Evolutionary conservation across 2,113 vertebrate species (phyloP).

Genomic region (Poecilia latipinna): DNA sequence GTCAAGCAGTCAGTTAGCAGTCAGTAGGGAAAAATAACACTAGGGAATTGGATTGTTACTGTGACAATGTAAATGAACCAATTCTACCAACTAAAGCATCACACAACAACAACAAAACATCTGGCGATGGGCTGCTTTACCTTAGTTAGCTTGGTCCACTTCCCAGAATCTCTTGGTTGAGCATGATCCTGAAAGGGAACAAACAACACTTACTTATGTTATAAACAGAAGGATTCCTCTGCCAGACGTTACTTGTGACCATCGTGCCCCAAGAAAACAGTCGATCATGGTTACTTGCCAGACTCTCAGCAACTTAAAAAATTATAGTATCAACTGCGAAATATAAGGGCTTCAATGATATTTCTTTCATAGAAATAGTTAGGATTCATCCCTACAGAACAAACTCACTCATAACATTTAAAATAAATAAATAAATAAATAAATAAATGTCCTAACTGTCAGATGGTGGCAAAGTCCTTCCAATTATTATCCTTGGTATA

Average conservation of each 20-base stretch:
- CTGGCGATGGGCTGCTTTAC: constrained; percentile 48
- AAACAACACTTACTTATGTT: background rate
- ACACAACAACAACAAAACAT: constrained; percentile 4
- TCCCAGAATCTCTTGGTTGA: constrained; percentile 46
- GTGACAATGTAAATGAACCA: constrained; percentile 8
- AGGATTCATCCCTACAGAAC: no score
- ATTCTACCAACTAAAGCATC: constrained; percentile 5
- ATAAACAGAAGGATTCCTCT: constrained; percentile 63
- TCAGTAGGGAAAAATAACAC: background rate
- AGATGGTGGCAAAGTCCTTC: background rate
- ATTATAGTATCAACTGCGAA: background rate
- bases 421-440: no score
- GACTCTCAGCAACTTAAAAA: background rate
- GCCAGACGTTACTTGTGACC: background rate
- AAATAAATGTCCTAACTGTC: no score
- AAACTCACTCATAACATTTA: no score
- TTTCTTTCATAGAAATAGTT: no score
- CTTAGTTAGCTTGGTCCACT: constrained; percentile 61
- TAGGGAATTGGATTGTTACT: background rate
- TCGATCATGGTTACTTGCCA: background rate
- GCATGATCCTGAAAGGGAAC: constrained; percentile 57
- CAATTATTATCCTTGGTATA: background rate
- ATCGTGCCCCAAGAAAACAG: background rate
- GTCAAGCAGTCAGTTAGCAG: background rate
- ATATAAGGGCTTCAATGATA: background rate